Evolutionary conservation across 2,888 invertebrate species (phyloP), one percentile per base, ranked within the genome.

Genomic region (Dysmachus trigonus): DNA sequence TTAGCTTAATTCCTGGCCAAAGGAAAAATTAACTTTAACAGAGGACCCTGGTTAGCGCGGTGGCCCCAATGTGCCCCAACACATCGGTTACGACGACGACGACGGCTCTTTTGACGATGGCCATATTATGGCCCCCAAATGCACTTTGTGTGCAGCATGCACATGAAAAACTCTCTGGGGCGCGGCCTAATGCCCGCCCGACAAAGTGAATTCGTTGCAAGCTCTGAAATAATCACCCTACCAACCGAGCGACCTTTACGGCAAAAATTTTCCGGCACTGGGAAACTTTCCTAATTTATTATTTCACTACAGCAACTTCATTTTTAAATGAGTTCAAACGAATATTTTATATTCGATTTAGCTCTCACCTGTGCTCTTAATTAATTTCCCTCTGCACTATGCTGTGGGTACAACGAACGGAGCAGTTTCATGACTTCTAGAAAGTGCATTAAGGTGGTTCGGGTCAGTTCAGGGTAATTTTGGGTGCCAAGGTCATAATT

Each of bases 11-110:
- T 81, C 31, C 31, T 53, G 53, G 62, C 53, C 81, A 81, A 81
- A 53, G 81, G 81, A 62, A 62, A n/a, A 81, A 53, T 81, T 81
- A 31, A 81, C 81, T 81, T 81, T 30, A 51, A 53, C 33, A 81
- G n/a, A 53, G 81, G 30, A 53, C 33, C 7, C 73, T 0, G 53
- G 53, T 81, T 18, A 18, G 31, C 35, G 33, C 81, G 33, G 27
- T 30, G n/a, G 18, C 62, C 27, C 51, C 18, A 18, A n/a, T 18
- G 18, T 18, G 51, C 18, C 18, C 62, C 18, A 27, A 22, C 62
- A 27, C 62, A 62, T 10, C 22, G 62, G 62, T 62, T 22, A 27
- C 53, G 81, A 81, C 81, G 47, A 10, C 18, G 8, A 27, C 53
- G 81, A 81, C 81, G 47, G 18, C 18, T 79, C 47, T 62, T 31